Base-by-base conservation (phyloP, 2,113 vertebrate genomes). In the Scatophagus argus region DNA sequence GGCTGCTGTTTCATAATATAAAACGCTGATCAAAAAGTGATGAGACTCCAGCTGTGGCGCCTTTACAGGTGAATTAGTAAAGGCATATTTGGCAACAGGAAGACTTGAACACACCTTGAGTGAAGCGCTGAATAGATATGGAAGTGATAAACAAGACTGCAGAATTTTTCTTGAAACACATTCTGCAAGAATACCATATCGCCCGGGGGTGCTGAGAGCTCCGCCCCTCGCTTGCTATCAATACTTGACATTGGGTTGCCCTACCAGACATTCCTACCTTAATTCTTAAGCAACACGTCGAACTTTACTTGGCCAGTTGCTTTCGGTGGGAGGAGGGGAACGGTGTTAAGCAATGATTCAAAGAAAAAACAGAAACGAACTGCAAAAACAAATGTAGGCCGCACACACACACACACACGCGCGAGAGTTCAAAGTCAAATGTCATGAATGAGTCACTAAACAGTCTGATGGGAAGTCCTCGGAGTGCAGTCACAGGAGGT, bases 381-480 rank as follows among this genome's bases (percentile, higher is more conserved):
- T 81, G 66, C 65, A 68, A 60, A 74, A 86, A 78, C 47, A 82
- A 77, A 82, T 2, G 31, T n/a, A 17, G 38, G 43, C 61, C 16
- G 25, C 68, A 46, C n/a, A 77, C 56, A 29, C 16, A n/a, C 55
- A n/a, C n/a, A n/a, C n/a, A n/a, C n/a, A n/a, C n/a, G n/a, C n/a
- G n/a, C n/a, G n/a, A n/a, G n/a, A 71, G 80, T 87, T 77, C 49
- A 54, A 83, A 69, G 82, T 87, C 88, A 88, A 91, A 92, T 87
- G 84, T 81, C 88, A 86, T 60, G 79, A 69, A 65, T 89, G 89
- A 92, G 88, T 91, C 89, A 89, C 84, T 80, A 47, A 83, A 73
- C 47, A 54, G 75, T 52, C 82, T 65, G 79, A 82, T 80, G 81
- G 79, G 88, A 87, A 83, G 82, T 82, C 8, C 61, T 72, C 49